Evolutionary conservation across 92 coral and sea anemone species (phyloP), one percentile per base, ranked within the genome.

Genomic region (Heliopora coerulea): DNA sequence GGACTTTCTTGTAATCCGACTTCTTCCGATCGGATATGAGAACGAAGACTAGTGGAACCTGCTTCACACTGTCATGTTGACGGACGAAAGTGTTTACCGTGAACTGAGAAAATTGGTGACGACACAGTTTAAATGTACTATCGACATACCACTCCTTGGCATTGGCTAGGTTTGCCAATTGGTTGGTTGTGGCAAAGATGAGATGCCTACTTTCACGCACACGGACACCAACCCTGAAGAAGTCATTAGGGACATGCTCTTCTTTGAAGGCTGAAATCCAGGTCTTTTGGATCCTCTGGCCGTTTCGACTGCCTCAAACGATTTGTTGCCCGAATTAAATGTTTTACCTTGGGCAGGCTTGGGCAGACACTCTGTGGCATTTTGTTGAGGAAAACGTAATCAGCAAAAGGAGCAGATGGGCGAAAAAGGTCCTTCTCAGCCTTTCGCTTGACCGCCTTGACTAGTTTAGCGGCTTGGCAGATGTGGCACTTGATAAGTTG

Each of bases 41-140:
- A 9, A 61, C 48, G 31, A 33, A 61, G 20, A 65, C 30, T 18
- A 39, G 72, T 35, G 56, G 52, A 18, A 65, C 56, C n/a, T 65
- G 72, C 28, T 65, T 62, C 15, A 62, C 19, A 23, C 23, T 20
- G 49, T 62, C 48, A 33, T 62, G 46, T 12, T 35, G 10, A 18
- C 49, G 44, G 18, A 62, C 69, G 33, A 62, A 62, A 5, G 50
- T 48, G 15, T 62, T 62, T 14, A 62, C 33, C 24, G 69, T 32
- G 40, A 65, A 30, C 28, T 65, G 72, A 0, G 35, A 8, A 39
- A 65, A 65, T 8, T 30, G 56, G 39, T 40, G 19, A 0, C 56
- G 31, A 25, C 72, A 65, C 28, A 65, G 56, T 26, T 65, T 65
- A 42, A 42, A 65, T 21, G 72, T 65, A 17, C 54, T 30, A 39